These are phyloP conservation scores for Trichonephila clavata DNA, from an alignment of 1,140 invertebrate genomes.

Conservation along the genomic window DNA sequence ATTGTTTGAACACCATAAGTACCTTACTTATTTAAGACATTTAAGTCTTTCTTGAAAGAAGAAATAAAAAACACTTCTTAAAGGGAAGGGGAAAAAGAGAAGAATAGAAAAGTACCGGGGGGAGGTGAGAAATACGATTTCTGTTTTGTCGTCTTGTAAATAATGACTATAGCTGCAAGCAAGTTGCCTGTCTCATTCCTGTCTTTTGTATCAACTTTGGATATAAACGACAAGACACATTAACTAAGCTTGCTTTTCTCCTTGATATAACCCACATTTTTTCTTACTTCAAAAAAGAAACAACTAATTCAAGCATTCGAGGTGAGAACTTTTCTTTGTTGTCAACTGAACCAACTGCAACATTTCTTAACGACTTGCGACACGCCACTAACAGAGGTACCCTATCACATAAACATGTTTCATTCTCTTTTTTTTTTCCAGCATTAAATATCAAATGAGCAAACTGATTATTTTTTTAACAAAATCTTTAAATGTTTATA, in stretches of 20 bases:
- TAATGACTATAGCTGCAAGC: not conserved
- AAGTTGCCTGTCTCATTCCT: not conserved
- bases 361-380: no score
- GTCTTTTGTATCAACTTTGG: slow-evolving; percentile 7
- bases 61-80: not conserved
- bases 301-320: no score
- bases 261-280: not conserved
- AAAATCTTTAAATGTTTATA: no score
- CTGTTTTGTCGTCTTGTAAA: slow-evolving; percentile 31
- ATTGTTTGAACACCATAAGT: slow-evolving; percentile 9
- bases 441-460: no score
- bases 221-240: not conserved
- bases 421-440: no score
- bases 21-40: not conserved
- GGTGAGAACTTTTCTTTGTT: no score
- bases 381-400: no score
- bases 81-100: not conserved
- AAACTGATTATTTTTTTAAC: no score
- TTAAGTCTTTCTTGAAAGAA: slow-evolving; percentile 3
- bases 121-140: not conserved
- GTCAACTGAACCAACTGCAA: no score
- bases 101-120: not conserved
- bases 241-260: not conserved
- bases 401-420: no score
- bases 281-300: no score